Percentiles rank a stretch among this genome's conserved stretches.
Conservation (phyloP, 2,113 vertebrate genomes). For the Macrotis lagotis region DNA sequence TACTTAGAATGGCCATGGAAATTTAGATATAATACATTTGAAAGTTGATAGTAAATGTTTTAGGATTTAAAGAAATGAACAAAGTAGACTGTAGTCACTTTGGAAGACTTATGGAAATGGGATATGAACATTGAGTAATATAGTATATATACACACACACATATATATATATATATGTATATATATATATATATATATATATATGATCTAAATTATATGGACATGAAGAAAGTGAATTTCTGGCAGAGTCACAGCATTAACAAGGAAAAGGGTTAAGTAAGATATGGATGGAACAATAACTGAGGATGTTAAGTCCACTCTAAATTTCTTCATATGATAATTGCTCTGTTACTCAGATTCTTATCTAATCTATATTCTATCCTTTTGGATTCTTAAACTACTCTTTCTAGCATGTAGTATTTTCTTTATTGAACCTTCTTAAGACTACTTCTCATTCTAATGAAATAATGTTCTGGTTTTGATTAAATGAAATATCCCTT, state of each 20-base stretch:
- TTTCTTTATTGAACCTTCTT: constrained; percentile 25
- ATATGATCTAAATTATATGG: neutral
- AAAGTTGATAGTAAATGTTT: neutral
- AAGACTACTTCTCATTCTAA: neutral
- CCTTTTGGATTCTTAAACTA: constrained; percentile 18
- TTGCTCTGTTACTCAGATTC: neutral
- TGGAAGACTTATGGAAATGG: constrained; percentile 4
- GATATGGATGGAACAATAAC: neutral
- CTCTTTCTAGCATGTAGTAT: constrained; percentile 2
- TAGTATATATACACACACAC: too few relatives aligned
- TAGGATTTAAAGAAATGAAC: neutral
- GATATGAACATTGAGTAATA: constrained; percentile 4
- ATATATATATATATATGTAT: too few relatives aligned
- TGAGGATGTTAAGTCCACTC: neutral
- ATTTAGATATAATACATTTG: neutral
- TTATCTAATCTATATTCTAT: neutral
- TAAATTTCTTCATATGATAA: neutral
- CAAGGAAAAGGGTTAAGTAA: neutral
- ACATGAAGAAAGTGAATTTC: neutral
- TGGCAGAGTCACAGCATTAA: neutral
- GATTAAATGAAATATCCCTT: neutral
- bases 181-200: too few relatives aligned
- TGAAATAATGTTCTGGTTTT: neutral
- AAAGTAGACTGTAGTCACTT: constrained; percentile 12
- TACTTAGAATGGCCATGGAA: neutral